Evolutionary conservation across 1,140 invertebrate species (phyloP).

Genomic region (Lepidurus packardi): DNA sequence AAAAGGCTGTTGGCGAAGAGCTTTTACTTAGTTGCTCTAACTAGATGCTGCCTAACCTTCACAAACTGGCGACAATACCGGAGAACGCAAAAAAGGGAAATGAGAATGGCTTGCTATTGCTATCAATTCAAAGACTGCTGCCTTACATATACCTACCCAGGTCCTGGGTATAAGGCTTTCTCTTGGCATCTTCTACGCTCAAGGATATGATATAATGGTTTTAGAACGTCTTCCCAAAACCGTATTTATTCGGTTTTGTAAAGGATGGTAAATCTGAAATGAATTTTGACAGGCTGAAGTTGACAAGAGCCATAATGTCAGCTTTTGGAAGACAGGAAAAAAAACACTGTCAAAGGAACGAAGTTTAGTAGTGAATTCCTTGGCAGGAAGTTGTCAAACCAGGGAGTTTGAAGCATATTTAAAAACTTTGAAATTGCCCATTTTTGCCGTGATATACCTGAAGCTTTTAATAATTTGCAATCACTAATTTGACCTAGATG

Average conservation of each 20-base stretch:
- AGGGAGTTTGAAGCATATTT: neutral
- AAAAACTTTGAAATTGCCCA: neutral
- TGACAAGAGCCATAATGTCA: neutral
- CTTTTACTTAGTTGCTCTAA: neutral
- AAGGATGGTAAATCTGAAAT: neutral
- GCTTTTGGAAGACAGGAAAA: neutral
- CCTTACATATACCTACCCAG: neutral
- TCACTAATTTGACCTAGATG: no score
- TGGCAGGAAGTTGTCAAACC: neutral
- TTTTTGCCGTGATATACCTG: no score
- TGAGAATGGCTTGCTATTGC: neutral
- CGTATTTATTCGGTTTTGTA: no score
- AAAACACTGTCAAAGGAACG: neutral
- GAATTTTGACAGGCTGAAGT: neutral
- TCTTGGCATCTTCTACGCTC: no score
- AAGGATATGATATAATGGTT: no score
- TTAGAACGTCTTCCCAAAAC: no score
- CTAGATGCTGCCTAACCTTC: slow-evolving; percentile 4
- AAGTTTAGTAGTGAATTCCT: neutral
- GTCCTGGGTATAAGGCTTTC: no score
- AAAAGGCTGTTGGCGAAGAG: neutral
- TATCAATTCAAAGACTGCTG: neutral
- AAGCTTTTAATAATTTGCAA: no score
- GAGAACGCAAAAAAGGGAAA: neutral
- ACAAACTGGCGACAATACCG: neutral